Conservation (phyloP, 2,888 invertebrate genomes). For the Agrochola lota region DNA sequence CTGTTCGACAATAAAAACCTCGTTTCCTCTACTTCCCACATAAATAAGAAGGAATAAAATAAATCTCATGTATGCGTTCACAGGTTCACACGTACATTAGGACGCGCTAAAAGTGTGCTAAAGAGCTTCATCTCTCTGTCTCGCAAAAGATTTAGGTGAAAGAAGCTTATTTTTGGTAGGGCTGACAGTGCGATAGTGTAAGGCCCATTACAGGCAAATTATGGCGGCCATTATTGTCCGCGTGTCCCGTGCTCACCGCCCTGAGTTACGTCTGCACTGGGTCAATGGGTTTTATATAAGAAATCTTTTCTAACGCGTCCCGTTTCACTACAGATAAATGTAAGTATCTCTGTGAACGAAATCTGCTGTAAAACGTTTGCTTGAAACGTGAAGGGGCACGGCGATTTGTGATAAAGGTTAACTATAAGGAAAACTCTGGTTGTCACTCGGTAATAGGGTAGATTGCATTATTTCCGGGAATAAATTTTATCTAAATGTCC, state of each 20-base stretch:
- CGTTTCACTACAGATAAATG: constrained; percentile 61
- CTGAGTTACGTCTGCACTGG: constrained; percentile 85
- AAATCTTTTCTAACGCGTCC: constrained; percentile 76
- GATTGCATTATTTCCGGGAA: constrained; percentile 35
- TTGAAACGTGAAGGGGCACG: constrained; percentile 39
- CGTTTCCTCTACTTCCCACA: constrained; percentile 37
- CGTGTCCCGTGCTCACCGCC: constrained; percentile 83
- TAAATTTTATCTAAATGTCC: constrained; percentile 18
- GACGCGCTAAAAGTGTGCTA: constrained; percentile 71
- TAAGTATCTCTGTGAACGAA: constrained; percentile 52
- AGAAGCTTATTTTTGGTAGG: constrained; percentile 87
- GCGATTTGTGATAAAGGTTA: constrained; percentile 45
- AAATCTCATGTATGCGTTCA: constrained; percentile 59
- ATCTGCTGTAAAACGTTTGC: constrained; percentile 54
- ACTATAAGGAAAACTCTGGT: constrained; percentile 38
- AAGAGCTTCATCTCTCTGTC: constrained; percentile 75
- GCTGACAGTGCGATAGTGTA: constrained; percentile 90
- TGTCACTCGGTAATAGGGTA: constrained; percentile 34
- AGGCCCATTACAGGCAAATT: constrained; percentile 89
- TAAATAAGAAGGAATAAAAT: constrained; percentile 56
- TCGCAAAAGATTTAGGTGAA: constrained; percentile 80
- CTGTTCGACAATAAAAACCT: constrained; percentile 47
- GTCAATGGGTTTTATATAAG: constrained; percentile 87
- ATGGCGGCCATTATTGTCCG: constrained; percentile 88
- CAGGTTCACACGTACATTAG: constrained; percentile 63